Evolutionary conservation across 2,113 vertebrate genomes (phyloP), one percentile per base, ranked within the genome.

Genomic region (Artemisiospiza belli): DNA sequence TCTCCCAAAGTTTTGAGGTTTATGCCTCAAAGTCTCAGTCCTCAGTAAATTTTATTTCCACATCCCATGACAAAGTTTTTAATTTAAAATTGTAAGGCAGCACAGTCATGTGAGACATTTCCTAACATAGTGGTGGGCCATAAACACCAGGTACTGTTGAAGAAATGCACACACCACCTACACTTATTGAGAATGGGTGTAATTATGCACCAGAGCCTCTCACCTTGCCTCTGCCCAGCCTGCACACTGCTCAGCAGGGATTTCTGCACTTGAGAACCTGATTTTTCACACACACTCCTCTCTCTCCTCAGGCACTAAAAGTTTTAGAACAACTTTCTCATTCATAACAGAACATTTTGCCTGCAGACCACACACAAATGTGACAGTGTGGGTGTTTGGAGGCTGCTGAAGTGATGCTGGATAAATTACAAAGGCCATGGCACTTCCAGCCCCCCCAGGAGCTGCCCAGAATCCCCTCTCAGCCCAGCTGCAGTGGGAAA

Each of bases 161-260:
- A 39, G 55, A 87, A 72, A 76, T 39, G 57, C n/a, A 70, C 33
- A 67, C 1, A 37, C 19, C 24, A 24, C 1, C 24, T 3, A 22
- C 8, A 39, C 6, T 33, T 24, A 6, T 0, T 51, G 17, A 41
- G 78, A 75, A 39, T 0, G 0, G 54, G 5, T 21, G 1, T 6
- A 35, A 44, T 30, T 11, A 15, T 10, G 13, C 13, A 72, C 35
- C 35, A 64, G 44, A 75, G 58, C 1, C 20, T 24, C 52, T 68
- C 67, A 23, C 7, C 2, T 27, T 43, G 44, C 49, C 52, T 55
- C 55, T 62, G 49, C 46, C 69, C 63, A 59, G 47, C 77, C 35
- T 44, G 44, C 35, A 15, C 25, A 11, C 10, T 51, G 46, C 70
- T 76, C 70, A 46, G 46, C 76, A 85, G 67, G 41, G 27, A 57